phyloP scores from a whole-genome alignment of 37 sponge, comb jelly and placozoan genomes.

The Tethya wilhelma region DNA sequence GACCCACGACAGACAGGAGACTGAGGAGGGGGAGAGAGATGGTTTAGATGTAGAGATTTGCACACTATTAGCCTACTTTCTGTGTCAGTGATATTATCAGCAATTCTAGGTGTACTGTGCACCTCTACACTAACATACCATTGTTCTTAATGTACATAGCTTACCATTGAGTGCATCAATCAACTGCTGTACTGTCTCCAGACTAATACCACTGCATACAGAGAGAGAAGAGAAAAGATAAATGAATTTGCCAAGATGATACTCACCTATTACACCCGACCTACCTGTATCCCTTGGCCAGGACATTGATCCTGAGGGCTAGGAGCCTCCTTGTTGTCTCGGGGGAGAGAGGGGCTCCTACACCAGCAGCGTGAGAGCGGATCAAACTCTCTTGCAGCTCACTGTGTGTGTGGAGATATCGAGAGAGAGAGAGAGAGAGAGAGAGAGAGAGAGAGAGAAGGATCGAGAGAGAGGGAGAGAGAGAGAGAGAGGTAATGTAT shows the following conservation, averaged over 20 bases:
- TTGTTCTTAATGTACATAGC: background rate
- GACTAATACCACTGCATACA: conserved; percentile 64
- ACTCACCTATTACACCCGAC: background rate
- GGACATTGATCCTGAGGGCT: conserved; percentile 90
- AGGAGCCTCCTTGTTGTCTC: conserved; percentile 77
- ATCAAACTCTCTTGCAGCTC: conserved; percentile 88
- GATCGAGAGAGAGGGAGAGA: background rate
- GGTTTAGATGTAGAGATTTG: background rate
- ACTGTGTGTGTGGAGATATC: too few relatives aligned
- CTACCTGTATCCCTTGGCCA: conserved; percentile 97
- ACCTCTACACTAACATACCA: background rate
- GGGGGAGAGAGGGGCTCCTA: conserved; percentile 80
- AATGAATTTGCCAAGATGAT: background rate
- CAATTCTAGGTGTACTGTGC: background rate
- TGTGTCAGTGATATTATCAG: background rate
- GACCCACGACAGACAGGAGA: conserved; percentile 78
- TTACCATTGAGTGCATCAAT: conserved; percentile 79
- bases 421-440: conserved; percentile 14
- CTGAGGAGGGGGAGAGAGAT: conserved; percentile 30
- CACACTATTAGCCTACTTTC: background rate
- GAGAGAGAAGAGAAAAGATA: background rate
- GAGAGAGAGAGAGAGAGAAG: conserved; percentile 29
- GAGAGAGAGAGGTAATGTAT: background rate
- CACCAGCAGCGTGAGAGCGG: conserved; percentile 87
- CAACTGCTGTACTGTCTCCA: conserved; percentile 71